Evolutionary conservation across 92 coral and sea anemone genomes (phyloP), one percentile per base, ranked within the genome.

Genomic region (Actinostola sp.): DNA sequence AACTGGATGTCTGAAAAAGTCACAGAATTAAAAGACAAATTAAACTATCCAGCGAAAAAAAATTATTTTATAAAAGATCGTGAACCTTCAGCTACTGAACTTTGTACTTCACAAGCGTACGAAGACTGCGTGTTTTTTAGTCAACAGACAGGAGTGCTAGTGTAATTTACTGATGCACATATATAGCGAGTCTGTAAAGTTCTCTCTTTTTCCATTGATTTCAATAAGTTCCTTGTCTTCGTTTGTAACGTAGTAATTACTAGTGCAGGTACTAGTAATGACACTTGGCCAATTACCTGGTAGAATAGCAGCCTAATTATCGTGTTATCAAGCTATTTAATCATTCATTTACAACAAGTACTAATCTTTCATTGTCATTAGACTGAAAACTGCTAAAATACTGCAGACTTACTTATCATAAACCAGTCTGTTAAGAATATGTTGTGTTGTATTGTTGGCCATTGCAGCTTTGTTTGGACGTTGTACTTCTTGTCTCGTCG

Each of bases 1-100:
- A 58, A 87, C 87, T 66, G 90, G 89, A 70, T 93, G 98, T 54
- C 98, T 93, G 60, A 20, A 69, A 44, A 16, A n/a, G n/a, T n/a
- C n/a, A n/a, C n/a, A n/a, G n/a, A n/a, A n/a, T 6, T 17, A 51
- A 27, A 21, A 34, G 26, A 53, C 27, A 27, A 30, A 30, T 25
- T 17, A 10, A 31, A 30, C 26, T 30, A 11, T 10, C 9, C n/a
- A 30, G 63, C 2, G 1, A 4, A 36, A 14, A n/a, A n/a, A n/a
- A n/a, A n/a, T 31, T 58, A 8, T n/a, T 58, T 21, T 10, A 58
- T 27, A 13, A 6, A 24, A 7, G 62, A 14, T n/a, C n/a, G n/a
- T n/a, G n/a, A n/a, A n/a, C n/a, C n/a, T n/a, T n/a, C n/a, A n/a
- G n/a, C n/a, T n/a, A n/a, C n/a, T n/a, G n/a, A n/a, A n/a, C n/a